A percentile compares a stretch with the other conserved stretches of the same genome.
Evolutionary conservation across 2,888 invertebrate species (phyloP).

Genomic region (Polydrusus cervinus): DNA sequence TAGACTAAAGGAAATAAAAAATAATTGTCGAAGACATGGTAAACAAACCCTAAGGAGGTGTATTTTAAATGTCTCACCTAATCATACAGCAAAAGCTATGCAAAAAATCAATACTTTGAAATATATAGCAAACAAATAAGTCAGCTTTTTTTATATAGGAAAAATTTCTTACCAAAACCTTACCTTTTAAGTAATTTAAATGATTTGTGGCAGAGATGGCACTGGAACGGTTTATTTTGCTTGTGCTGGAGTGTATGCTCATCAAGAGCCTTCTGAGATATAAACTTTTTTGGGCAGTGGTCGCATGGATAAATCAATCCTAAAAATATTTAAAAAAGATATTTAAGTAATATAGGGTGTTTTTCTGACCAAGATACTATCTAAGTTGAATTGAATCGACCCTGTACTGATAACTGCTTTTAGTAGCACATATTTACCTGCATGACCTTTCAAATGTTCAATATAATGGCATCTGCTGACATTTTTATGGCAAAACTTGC

Average conservation of each 20-base stretch:
- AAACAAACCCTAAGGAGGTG: too few species aligned
- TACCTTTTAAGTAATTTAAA: conserved; percentile 54
- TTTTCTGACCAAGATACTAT: too few species aligned
- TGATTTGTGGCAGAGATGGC: conserved; percentile 52
- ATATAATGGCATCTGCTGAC: conserved; percentile 52
- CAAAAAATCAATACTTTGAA: too few species aligned
- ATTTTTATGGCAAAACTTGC: conserved; percentile 55
- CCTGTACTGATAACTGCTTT: too few species aligned
- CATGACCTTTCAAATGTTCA: conserved; percentile 57
- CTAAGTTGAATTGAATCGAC: too few species aligned
- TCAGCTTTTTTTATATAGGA: not conserved
- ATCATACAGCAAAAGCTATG: too few species aligned
- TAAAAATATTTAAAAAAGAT: conserved; percentile 6
- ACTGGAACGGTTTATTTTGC: conserved; percentile 50
- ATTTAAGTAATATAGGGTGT: too few species aligned
- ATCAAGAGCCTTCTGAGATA: conserved; percentile 45
- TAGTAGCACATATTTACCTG: conserved; percentile 56
- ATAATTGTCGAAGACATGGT: not conserved
- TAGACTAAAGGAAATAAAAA: conserved; percentile 37
- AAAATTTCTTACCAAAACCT: not conserved
- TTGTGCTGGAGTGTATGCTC: conserved; percentile 52
- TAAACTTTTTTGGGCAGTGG: conserved; percentile 52
- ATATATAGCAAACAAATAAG: too few species aligned
- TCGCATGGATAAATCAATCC: conserved; percentile 41
- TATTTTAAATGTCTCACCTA: too few species aligned